These are phyloP conservation scores for Rhadina sibilatrix DNA, from an alignment of 2,113 vertebrate genomes.

Conservation along the genomic window DNA sequence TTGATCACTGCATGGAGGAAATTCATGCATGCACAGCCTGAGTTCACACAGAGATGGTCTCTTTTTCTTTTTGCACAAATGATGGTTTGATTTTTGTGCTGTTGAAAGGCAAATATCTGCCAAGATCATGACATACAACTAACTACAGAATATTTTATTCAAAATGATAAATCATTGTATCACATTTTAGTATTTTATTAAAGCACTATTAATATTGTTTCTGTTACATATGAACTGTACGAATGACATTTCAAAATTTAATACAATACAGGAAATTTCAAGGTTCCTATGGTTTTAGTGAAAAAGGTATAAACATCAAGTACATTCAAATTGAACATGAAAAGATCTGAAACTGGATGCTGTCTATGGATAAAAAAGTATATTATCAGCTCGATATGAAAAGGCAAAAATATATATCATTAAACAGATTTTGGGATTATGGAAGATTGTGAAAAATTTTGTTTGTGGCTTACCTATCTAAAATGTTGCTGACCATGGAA, in stretches of 20 bases:
- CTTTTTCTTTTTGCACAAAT: background rate
- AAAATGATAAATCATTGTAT: background rate
- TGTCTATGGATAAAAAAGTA: background rate
- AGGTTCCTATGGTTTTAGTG: background rate
- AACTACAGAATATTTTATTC: background rate
- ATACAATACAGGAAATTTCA: background rate
- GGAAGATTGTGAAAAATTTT: background rate
- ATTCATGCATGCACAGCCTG: background rate
- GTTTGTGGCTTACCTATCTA: background rate
- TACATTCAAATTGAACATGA: background rate
- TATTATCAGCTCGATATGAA: background rate
- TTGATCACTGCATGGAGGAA: background rate
- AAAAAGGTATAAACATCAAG: background rate
- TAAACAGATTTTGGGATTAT: background rate
- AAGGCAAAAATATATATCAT: background rate
- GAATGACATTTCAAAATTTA: background rate
- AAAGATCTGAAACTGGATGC: background rate
- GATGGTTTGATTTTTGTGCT: background rate
- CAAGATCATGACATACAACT: background rate
- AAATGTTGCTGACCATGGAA: background rate
- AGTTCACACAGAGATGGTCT: background rate
- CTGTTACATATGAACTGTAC: background rate
- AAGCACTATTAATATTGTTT: background rate
- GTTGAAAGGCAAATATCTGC: background rate
- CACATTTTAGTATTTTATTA: background rate